phyloP scores from a whole-genome alignment of 1,140 invertebrate species.

The Melanaphis sacchari region DNA sequence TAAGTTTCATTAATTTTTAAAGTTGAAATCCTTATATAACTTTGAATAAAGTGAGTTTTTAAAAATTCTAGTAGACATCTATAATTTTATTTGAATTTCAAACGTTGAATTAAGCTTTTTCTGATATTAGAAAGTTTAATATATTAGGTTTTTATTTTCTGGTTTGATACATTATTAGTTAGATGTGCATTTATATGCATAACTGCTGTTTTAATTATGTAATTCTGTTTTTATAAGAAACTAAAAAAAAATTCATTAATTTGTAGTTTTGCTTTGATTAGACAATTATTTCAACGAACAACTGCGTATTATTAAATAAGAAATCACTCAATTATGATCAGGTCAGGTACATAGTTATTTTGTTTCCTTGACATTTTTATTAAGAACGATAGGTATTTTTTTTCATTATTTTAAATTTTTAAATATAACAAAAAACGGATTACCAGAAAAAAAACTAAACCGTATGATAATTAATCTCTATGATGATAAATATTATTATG shows the following conservation, averaged over 20 bases:
- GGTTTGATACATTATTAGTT: not conserved
- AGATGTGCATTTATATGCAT: not conserved
- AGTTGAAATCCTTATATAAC: not conserved
- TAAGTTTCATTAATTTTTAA: not conserved
- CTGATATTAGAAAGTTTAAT: not conserved
- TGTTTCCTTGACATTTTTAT: not conserved
- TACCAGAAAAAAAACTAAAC: not conserved
- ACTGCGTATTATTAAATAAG: not conserved
- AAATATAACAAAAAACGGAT: not conserved
- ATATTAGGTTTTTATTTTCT: too few species aligned
- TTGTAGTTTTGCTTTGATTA: not conserved
- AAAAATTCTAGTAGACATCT: not conserved
- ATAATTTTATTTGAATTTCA: too few species aligned
- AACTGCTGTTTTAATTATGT: not conserved
- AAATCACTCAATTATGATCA: too few species aligned
- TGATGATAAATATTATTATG: not conserved
- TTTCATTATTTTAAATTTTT: not conserved
- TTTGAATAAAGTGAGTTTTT: not conserved
- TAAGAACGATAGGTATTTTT: not conserved
- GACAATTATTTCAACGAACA: not conserved
- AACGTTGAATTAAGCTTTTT: too few species aligned
- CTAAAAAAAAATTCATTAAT: not conserved
- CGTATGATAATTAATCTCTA: not conserved
- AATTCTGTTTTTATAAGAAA: not conserved
- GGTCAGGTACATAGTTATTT: not conserved